Conservation (phyloP, 2,113 vertebrate genomes). For the Prietella phreatophila region DNA sequence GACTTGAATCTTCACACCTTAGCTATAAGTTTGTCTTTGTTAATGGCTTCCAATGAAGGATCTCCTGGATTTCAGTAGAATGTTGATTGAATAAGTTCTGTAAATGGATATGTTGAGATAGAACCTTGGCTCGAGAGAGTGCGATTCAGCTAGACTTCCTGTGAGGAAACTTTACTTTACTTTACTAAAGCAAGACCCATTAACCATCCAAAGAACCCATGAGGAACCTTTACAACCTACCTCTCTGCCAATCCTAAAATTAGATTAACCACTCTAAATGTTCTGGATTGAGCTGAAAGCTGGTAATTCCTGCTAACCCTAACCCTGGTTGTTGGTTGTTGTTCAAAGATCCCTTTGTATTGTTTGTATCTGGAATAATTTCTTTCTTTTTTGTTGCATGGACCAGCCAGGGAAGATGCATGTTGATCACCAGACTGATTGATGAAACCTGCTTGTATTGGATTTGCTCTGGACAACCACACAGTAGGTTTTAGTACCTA, state of each 20-base stretch:
- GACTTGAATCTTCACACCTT: neutral
- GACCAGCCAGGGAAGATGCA: neutral
- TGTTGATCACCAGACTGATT: neutral
- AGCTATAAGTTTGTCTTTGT: neutral
- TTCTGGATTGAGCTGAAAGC: neutral
- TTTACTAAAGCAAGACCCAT: no score
- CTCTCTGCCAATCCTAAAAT: neutral
- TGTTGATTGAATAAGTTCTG: neutral
- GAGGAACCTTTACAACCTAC: neutral
- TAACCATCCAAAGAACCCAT: neutral
- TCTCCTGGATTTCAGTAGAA: neutral
- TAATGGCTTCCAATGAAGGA: neutral
- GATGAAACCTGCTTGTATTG: neutral
- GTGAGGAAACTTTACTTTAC: neutral
- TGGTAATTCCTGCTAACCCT: neutral
- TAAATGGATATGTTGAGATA: neutral
- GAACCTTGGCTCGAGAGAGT: neutral
- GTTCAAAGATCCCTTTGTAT: neutral
- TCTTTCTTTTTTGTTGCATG: neutral
- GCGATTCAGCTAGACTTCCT: neutral
- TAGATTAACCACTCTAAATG: neutral
- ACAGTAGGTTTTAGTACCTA: neutral
- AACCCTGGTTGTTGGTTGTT: neutral
- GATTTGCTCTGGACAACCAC: neutral
- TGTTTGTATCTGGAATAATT: neutral